A percentile compares a stretch with the other conserved stretches of the same genome.
Conservation (phyloP, 2,113 vertebrate genomes). For the Silurus asotus region DNA sequence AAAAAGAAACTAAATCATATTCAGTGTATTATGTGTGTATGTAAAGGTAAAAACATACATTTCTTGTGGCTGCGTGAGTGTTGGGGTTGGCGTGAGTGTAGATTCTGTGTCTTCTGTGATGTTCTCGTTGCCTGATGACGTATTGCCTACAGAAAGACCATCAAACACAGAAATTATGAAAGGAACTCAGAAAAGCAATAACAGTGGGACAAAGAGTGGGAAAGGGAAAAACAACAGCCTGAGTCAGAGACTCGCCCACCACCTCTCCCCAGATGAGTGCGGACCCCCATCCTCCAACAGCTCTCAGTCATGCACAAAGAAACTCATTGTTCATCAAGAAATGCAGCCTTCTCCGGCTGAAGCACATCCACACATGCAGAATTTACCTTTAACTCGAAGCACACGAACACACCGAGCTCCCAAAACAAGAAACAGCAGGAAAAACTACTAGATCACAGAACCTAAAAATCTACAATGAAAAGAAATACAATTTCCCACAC, state of each 20-base stretch:
- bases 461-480: background rate
- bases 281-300: conserved; percentile 30
- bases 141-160: conserved; percentile 59
- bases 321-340: conserved; percentile 53
- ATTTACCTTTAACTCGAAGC: conserved; percentile 7
- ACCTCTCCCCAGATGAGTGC: background rate
- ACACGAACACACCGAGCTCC: conserved; percentile 2
- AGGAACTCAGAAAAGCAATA: conserved; percentile 10
- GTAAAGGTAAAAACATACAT: conserved; percentile 74
- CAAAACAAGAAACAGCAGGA: background rate
- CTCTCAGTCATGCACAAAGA: conserved; percentile 45
- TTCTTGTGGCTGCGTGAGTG: conserved; percentile 66
- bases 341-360: background rate
- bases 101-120: conserved; percentile 66
- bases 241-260: background rate
- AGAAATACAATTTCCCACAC: background rate
- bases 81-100: conserved; percentile 64
- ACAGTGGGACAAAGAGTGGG: background rate
- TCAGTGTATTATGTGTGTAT: background rate
- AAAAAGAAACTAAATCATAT: too few relatives aligned
- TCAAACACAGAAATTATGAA: background rate
- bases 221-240: background rate
- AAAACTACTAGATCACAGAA: background rate
- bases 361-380: conserved; percentile 7
- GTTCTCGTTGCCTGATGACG: conserved; percentile 54